Percentiles rank a stretch among this genome's conserved stretches.
These are phyloP conservation scores for Archocentrus centrarchus DNA, from an alignment of 2,113 vertebrate species.

Conservation along the genomic window DNA sequence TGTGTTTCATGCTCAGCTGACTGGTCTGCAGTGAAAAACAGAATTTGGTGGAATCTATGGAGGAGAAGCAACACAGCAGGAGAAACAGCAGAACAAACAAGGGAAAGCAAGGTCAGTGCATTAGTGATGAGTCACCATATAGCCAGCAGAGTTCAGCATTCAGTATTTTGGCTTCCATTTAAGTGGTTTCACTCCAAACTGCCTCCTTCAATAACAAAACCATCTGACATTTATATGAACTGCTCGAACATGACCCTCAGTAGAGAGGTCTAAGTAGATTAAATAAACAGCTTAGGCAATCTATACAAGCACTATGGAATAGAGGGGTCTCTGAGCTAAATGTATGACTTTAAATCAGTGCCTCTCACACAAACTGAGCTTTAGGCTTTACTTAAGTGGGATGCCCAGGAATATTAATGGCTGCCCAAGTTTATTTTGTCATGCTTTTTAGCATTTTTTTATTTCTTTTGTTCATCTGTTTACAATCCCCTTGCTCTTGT, in stretches of 20 bases:
- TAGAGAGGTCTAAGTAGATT: constrained; percentile 1
- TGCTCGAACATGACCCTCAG: neutral
- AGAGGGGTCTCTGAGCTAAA: neutral
- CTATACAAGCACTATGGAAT: neutral
- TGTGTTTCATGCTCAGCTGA: neutral
- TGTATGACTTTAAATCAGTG: neutral
- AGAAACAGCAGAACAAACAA: constrained; percentile 3
- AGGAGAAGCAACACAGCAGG: constrained; percentile 4
- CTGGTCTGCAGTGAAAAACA: neutral
- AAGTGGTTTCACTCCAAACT: neutral
- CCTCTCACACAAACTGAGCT: neutral
- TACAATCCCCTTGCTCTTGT: neutral
- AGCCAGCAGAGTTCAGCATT: constrained; percentile 3
- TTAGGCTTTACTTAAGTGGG: neutral
- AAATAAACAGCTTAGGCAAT: neutral
- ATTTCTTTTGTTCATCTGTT: neutral
- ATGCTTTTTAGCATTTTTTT: neutral
- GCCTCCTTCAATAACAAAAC: neutral
- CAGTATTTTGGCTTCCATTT: neutral
- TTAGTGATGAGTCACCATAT: constrained; percentile 2
- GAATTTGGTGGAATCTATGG: neutral
- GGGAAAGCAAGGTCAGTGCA: neutral
- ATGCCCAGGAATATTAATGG: neutral
- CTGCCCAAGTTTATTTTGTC: neutral
- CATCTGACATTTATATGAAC: neutral